Evolutionary conservation across 2,888 invertebrate species (phyloP).

Genomic region (Crematogaster levior): DNA sequence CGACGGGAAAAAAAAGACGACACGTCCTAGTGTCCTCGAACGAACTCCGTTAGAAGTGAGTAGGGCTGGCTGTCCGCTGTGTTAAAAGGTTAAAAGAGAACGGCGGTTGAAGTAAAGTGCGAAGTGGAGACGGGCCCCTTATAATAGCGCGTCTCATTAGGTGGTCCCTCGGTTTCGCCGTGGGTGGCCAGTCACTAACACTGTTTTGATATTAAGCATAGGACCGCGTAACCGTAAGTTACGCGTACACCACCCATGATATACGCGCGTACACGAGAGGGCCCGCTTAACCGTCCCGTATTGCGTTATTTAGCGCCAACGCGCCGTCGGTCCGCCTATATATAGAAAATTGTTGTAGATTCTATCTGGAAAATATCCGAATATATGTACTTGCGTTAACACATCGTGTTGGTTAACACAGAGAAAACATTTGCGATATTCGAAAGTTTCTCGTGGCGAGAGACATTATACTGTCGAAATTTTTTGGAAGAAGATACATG

Average conservation of each 20-base stretch:
- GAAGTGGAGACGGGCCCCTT: slow-evolving; percentile 82
- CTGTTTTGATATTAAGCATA: slow-evolving; percentile 82
- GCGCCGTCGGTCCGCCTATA: slow-evolving; percentile 40
- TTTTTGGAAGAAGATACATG: background rate
- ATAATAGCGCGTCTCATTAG: slow-evolving; percentile 82
- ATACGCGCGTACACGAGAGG: slow-evolving; percentile 70
- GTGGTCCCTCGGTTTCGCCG: slow-evolving; percentile 82
- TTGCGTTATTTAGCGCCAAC: slow-evolving; percentile 75
- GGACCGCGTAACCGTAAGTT: slow-evolving; percentile 66
- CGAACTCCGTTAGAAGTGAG: slow-evolving; percentile 39
- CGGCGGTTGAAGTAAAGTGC: slow-evolving; percentile 80
- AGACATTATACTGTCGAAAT: background rate
- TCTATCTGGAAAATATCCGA: background rate
- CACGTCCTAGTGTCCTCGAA: slow-evolving; percentile 44
- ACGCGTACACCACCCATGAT: slow-evolving; percentile 61
- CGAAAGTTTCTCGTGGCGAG: background rate
- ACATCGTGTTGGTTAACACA: background rate
- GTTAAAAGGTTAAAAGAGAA: slow-evolving; percentile 73
- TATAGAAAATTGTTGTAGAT: background rate
- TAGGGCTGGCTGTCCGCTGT: slow-evolving; percentile 39
- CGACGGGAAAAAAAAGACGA: background rate
- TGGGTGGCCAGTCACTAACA: slow-evolving; percentile 84
- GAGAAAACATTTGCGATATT: background rate
- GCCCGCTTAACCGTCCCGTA: slow-evolving; percentile 75
- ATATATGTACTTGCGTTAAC: background rate